These are phyloP conservation scores for Drosophila tripunctata DNA, from an alignment of 2,888 invertebrate genomes.

Conservation along the genomic window DNA sequence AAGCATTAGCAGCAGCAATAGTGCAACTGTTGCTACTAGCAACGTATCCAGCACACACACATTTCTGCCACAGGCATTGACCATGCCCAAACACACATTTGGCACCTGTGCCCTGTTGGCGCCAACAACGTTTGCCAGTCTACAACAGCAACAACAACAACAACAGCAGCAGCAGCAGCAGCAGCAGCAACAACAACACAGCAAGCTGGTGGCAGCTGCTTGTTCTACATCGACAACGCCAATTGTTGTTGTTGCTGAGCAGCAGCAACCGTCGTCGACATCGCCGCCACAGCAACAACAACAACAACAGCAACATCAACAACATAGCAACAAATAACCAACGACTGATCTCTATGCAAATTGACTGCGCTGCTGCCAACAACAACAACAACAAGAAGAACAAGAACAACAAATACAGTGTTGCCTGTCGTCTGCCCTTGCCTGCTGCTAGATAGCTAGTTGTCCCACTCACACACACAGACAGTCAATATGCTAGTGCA, in stretches of 20 bases:
- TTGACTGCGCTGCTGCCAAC: constrained; percentile 77
- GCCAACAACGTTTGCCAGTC: constrained; percentile 73
- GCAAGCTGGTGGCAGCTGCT: constrained; percentile 22
- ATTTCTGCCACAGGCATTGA: constrained; percentile 53
- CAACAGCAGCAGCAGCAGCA: constrained; percentile 29
- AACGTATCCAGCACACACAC: constrained; percentile 53
- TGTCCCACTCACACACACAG: not conserved
- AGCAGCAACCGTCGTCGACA: constrained; percentile 21
- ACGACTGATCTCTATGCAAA: constrained; percentile 81
- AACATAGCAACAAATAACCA: constrained; percentile 66
- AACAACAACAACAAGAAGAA: constrained; percentile 36
- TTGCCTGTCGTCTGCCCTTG: constrained; percentile 43
- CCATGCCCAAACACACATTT: constrained; percentile 82
- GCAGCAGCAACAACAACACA: constrained; percentile 4
- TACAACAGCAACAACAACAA: constrained; percentile 53
- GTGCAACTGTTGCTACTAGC: constrained; percentile 38
- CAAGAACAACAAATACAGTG: constrained; percentile 12
- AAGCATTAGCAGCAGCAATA: constrained; percentile 50
- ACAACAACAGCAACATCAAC: constrained; percentile 43
- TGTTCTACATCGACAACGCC: constrained; percentile 15
- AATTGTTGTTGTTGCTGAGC: constrained; percentile 15
- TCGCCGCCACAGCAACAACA: constrained; percentile 34
- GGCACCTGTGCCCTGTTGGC: constrained; percentile 82
- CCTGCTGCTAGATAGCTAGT: constrained; percentile 46
- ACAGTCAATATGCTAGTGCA: constrained; percentile 1